Conservation (phyloP, 1,140 invertebrate genomes). For the Hydropsyche tenuis region DNA sequence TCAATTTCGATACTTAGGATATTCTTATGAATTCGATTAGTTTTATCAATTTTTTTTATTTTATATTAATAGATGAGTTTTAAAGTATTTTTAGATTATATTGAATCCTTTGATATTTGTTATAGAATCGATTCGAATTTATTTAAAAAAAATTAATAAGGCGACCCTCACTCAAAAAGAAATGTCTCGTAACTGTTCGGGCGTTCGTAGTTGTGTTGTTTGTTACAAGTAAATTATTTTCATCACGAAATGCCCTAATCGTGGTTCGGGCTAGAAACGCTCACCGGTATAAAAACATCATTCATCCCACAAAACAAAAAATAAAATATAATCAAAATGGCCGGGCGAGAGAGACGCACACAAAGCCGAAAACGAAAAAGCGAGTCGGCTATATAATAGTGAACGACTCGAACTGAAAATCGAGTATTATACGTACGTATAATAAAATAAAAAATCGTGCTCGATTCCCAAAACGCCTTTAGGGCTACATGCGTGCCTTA, state of each 20-base stretch:
- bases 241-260: conserved; percentile 39
- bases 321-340: conserved; percentile 9
- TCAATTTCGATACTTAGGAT: neutral
- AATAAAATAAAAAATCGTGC: neutral
- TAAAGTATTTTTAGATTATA: no score
- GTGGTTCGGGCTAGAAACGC: conserved; percentile 32
- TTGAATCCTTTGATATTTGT: no score
- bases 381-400: conserved; percentile 3
- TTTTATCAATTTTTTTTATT: no score
- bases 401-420: neutral
- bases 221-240: conserved; percentile 40
- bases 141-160: no score
- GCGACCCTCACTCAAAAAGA: neutral
- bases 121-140: no score
- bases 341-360: neutral
- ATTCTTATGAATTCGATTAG: no score
- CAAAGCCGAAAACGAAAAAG: neutral
- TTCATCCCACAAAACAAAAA: conserved; percentile 35
- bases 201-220: neutral
- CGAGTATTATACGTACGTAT: neutral
- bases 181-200: neutral
- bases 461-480: neutral
- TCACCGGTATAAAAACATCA: conserved; percentile 37
- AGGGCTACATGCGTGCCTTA: conserved; percentile 6
- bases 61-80: no score